Percentiles rank a stretch among this genome's conserved stretches.
Evolutionary conservation across 2,797 vertebrate species (phyloP).

Genomic region (Denticeps clupeoides): DNA sequence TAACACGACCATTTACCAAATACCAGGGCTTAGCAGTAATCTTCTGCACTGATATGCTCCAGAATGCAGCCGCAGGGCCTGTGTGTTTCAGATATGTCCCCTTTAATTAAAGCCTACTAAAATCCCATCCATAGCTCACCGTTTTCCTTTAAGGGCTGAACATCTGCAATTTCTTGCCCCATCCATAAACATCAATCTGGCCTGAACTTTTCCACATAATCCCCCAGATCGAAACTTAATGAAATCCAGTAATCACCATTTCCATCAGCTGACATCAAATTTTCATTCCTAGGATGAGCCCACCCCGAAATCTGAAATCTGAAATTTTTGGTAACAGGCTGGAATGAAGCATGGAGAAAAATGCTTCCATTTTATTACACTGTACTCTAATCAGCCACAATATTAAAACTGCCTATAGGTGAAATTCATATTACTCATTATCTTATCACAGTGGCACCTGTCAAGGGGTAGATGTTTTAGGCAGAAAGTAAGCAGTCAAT

Average conservation of each 20-base stretch:
- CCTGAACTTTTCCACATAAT: neutral
- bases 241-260: neutral
- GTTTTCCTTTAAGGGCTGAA: neutral
- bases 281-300: neutral
- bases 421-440: no score
- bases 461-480: no score
- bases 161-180: neutral
- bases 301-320: slow-evolving; percentile 11
- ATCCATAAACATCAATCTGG: neutral
- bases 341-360: no score
- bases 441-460: no score
- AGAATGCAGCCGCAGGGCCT: slow-evolving; percentile 28
- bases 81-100: slow-evolving; percentile 34
- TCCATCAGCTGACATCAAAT: neutral
- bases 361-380: no score
- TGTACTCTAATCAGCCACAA: no score
- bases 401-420: no score
- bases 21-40: slow-evolving; percentile 46
- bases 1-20: slow-evolving; percentile 42
- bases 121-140: slow-evolving; percentile 16
- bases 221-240: neutral
- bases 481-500: no score
- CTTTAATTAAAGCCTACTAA: slow-evolving; percentile 26
- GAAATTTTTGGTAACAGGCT: no score
- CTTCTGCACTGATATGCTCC: slow-evolving; percentile 42